Base-by-base conservation (phyloP, 1,140 invertebrate genomes). In the Harlomillsia oculata region DNA sequence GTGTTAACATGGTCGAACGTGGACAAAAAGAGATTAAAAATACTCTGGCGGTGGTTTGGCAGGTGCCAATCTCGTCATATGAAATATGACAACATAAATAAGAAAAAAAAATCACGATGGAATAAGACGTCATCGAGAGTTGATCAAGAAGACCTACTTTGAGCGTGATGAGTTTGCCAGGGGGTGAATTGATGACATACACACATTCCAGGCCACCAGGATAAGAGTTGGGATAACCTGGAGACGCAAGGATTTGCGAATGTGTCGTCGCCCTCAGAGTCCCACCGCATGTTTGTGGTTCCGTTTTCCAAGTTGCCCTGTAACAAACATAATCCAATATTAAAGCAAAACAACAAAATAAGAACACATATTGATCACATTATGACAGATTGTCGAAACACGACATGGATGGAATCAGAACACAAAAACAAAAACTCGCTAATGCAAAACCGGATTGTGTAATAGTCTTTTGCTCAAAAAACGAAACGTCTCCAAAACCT, bases 151-250 rank as follows among this genome's bases (percentile, higher is more conserved):
- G 16, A 49, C 55, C 62, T 73, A 81, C 82, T 76, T 92, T 87
- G 20, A 93, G 72, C 9, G 88, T 90, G 34, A 93, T 83, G 59
- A 91, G 88, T 69, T 86, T 81, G 34, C 88, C 88, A 14, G 83
- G 78, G 69, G 92, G 87, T 3, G 92, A 87, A 67, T 87, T 83
- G 49, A 97, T 82, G 8, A 89, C 84, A 71, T 94, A 96, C 18
- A 95, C 77, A 66, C 93, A 97, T 74, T 97, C 93, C 30, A 95
- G 74, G 14, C 92, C 92, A 48, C 91, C 91, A 2, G 91, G 90
- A 76, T 95, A 96, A 66, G 83, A 81, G 61, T 85, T 82, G 1
- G 92, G 92, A 74, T 91, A 95, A 49, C 89, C 87, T 37, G 91
- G 89, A 39, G 90, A 93, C 2, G 81, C 87, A 2, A 95, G 73